Conservation (phyloP, 2,797 vertebrate species). For the Podarcis lilfordi region DNA sequence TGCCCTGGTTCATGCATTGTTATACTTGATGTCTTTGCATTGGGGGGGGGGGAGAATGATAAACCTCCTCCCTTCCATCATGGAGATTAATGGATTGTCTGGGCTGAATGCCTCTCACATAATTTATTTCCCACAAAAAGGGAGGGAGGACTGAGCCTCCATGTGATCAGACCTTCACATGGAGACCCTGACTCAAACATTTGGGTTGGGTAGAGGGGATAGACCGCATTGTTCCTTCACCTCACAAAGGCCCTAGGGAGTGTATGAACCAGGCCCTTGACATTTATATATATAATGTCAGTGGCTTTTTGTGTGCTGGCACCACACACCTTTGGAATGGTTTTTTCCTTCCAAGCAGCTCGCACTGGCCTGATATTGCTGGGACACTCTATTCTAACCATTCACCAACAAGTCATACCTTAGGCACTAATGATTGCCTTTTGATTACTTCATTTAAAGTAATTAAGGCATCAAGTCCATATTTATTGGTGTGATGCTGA, state of each 20-base stretch:
- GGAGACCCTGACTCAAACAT: background rate
- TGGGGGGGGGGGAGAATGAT: background rate
- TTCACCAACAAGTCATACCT: background rate
- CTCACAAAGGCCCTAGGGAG: background rate
- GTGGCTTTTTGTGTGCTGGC: background rate
- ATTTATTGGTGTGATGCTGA: no score
- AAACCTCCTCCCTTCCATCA: background rate
- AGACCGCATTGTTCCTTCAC: background rate
- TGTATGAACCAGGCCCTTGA: background rate
- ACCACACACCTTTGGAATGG: background rate
- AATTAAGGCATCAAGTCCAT: background rate
- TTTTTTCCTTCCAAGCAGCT: background rate
- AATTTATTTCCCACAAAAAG: background rate
- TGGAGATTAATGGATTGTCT: background rate
- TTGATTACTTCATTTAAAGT: background rate
- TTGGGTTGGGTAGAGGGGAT: background rate
- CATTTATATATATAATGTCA: background rate
- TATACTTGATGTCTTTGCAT: background rate
- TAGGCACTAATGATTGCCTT: conserved; percentile 11
- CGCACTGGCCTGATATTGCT: conserved; percentile 50
- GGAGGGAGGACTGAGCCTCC: background rate
- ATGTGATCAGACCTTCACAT: background rate
- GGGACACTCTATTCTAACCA: conserved; percentile 52
- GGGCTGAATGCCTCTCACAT: background rate
- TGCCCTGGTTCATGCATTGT: background rate